Evolutionary conservation across 2,888 invertebrate genomes (phyloP), one percentile per base, ranked within the genome.

Genomic region (Congeria kusceri): DNA sequence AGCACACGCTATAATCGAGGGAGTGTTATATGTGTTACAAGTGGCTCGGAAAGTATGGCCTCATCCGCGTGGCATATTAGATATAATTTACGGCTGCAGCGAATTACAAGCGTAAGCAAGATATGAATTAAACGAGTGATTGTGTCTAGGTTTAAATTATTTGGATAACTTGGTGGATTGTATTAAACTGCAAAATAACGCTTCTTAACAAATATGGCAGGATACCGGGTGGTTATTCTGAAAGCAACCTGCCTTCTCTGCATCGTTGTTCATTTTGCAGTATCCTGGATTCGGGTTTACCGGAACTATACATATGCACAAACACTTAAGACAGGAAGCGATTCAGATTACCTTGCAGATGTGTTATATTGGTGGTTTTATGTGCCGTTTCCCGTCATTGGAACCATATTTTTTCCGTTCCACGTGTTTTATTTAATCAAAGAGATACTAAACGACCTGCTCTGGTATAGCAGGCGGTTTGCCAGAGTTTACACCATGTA

Each of bases 381-480:
- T n/a, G 53, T n/a, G 23, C 20, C 25, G 4, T 53, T 53, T 53
- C 11, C 53, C 11, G 53, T 25, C 18, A 53, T 53, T 25, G 53
- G 53, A 53, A 25, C 25, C 23, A 23, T 53, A 3, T 53, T 53
- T 53, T n/a, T 53, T 23, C 53, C 53, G 23, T 53, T 53, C 53
- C 53, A 53, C 9, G 23, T 53, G 7, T 53, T 53, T 20, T 53
- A 53, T 9, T 53, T 53, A 53, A 18, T 53, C 9, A 53, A 53
- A 25, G 53, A 53, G 25, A 53, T 53, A 23, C 9, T 15, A 18
- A 20, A 53, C 20, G 53, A 53, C 53, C 18, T 53, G 20, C 9
- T 53, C 20, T 53, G 53, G 53, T 53, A 53, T 25, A 53, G 25
- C 23, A 20, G 53, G 25, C n/a, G 53, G 53, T 53, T 53, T 25